Evolutionary conservation across 2,797 vertebrate genomes (phyloP), one percentile per base, ranked within the genome.

Genomic region (Eidolon dupreanum): DNA sequence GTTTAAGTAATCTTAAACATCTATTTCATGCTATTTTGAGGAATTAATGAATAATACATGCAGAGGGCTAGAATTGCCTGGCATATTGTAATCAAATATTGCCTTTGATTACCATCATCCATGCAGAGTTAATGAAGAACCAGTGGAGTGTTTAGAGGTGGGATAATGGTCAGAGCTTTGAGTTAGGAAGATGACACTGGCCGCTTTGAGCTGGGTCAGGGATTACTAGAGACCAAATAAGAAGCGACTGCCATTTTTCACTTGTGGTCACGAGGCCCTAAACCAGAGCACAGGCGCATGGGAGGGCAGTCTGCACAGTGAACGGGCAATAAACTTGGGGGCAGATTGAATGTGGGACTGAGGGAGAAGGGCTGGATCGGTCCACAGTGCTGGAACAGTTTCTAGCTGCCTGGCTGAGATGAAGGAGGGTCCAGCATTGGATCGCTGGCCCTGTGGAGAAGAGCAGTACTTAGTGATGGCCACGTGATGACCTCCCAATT

Each of bases 241-340:
- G 31, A 55, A 71, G 4, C 33, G 75, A 84, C n/a, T 43, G 13
- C 51, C 66, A 0, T 33, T 22, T 65, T 89, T 71, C 38, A 53
- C 15, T 31, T 33, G 63, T 82, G 75, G 36, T 43, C 57, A 2
- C 6, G 16, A 79, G 61, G 74, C 53, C 26, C 73, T 68, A 61
- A 46, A 3, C n/a, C n/a, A 28, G 57, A 53, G 31, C 36, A 6
- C 49, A 36, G 26, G 22, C 17, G 0, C 2, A 0, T 4, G 31
- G 77, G 43, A 68, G 24, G n/a, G 74, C 28, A 63, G 88, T 7
- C 17, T 61, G 24, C 33, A 22, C 19, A 68, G n/a, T 12, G 38
- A 66, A 1, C 10, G 2, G 33, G n/a, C n/a, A 24, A 13, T 55
- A 1, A 38, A 46, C 51, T 31, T 71, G 63, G 83, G 78, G 36